Base-by-base conservation (phyloP, 2,888 invertebrate genomes). In the Pterobdella sp. region DNA sequence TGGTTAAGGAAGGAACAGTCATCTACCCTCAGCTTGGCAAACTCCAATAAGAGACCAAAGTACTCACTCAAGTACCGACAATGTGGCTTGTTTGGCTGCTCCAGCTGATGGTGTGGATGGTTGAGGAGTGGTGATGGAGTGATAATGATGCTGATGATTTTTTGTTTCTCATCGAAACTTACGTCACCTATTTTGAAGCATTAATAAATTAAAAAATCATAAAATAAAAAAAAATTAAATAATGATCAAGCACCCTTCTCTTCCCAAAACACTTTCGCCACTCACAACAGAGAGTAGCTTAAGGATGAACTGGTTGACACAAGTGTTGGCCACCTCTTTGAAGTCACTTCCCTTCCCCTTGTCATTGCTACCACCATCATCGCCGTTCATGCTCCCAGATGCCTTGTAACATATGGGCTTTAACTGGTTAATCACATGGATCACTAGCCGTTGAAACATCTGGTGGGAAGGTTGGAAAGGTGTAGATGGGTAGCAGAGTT, bases 11-110 rank as follows among this genome's bases (percentile, higher is more conserved):
- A 95, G 82, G 90, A 88, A 36, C 91, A 90, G 82, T 95, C 94
- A 79, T 93, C 93, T 76, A 93, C 93, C 0, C 94, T 94, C 91
- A 94, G 92, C 82, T 93, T 91, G 78, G 93, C 92, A 84, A 94
- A 94, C 83, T 95, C 94, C 82, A 92, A 90, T 76, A 95, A 85
- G 79, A 95, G 88, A 56, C 91, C 90, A 83, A 95, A 95, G 84
- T 93, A 94, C 83, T 95, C 95, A 0, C 93, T 91, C 77, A 95
- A 85, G 83, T 94, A 92, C 72, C 82, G 81, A 76, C 83, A 82
- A 77, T 82, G 81, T 10, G 82, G 81, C 34, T 81, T 77, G 31
- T 80, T 93, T 68, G 91, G 91, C 81, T 90, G 91, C 81, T 93
- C 93, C 90, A 92, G 66, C 76, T 76, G 69, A 35, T 26, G 63